phyloP scores from a whole-genome alignment of 2,888 invertebrate species.

The Melanargia galathea region DNA sequence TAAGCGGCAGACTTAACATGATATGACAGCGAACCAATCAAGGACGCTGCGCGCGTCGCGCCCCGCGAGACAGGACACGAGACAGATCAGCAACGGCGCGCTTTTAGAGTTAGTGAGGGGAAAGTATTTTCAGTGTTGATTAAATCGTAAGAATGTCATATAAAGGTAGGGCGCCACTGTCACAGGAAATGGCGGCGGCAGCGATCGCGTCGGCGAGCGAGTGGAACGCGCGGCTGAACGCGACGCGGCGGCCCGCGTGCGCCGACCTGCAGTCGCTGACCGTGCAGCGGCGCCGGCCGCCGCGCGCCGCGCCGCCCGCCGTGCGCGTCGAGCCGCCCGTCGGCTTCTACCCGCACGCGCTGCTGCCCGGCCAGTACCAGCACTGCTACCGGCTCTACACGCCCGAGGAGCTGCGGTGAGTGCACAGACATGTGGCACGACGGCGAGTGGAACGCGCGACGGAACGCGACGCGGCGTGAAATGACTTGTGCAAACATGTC shows the following conservation, averaged over 20 bases:
- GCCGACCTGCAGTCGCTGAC: conserved; percentile 96
- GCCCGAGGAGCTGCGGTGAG: conserved; percentile 86
- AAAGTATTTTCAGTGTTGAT: no score
- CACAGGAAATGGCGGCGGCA: conserved; percentile 88
- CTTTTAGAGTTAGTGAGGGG: no score
- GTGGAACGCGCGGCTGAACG: conserved; percentile 94
- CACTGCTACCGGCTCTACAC: conserved; percentile 92
- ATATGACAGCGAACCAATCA: no score
- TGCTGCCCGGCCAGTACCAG: conserved; percentile 98
- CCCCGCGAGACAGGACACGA: no score
- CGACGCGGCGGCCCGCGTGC: conserved; percentile 87
- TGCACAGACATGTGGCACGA: not conserved
- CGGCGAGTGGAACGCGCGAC: conserved; percentile 91
- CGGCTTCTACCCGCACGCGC: conserved; percentile 92
- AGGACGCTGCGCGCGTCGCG: no score
- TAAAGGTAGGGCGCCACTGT: not conserved
- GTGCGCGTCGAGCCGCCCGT: conserved; percentile 72
- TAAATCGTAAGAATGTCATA: no score
- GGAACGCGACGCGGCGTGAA: no score
- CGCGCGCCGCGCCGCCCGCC: conserved; percentile 41
- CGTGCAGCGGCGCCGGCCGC: conserved; percentile 84
- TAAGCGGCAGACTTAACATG: no score
- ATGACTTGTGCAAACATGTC: conserved; percentile 86
- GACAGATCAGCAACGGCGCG: no score
- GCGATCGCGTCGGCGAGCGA: conserved; percentile 93